A percentile compares a stretch with the other conserved stretches of the same genome.
Conservation (phyloP, 2,888 invertebrate species). For the Liodrosophila aerea region DNA sequence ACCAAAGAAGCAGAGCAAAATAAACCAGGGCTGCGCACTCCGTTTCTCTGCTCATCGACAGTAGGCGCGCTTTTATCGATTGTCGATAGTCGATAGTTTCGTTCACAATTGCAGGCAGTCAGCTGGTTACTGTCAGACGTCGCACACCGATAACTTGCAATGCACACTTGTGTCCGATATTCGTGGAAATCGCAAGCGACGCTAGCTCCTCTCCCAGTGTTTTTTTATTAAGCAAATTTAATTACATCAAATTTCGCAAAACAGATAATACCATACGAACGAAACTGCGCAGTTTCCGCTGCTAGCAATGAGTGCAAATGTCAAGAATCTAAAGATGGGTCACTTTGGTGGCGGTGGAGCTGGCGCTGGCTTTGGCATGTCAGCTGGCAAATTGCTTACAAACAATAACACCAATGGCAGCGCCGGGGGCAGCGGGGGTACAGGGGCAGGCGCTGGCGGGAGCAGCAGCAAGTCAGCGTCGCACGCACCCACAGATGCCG, state of each 20-base stretch:
- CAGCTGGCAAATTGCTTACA: slow-evolving; percentile 57
- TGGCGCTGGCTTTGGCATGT: slow-evolving; percentile 37
- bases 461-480: slow-evolving; percentile 36
- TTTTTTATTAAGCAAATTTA: slow-evolving; percentile 33
- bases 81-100: slow-evolving; percentile 32
- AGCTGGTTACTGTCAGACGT: background rate
- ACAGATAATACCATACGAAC: slow-evolving; percentile 11
- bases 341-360: slow-evolving; percentile 52
- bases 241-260: slow-evolving; percentile 35
- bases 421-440: slow-evolving; percentile 7
- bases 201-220: slow-evolving; percentile 22
- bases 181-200: slow-evolving; percentile 32
- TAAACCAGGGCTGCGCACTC: slow-evolving; percentile 32
- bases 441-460: slow-evolving; percentile 17
- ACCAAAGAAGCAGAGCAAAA: slow-evolving; percentile 55
- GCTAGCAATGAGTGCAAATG: slow-evolving; percentile 62
- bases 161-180: slow-evolving; percentile 26
- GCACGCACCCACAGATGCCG: slow-evolving; percentile 31
- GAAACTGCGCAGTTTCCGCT: slow-evolving; percentile 35
- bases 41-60: slow-evolving; percentile 15
- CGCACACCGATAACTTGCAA: background rate
- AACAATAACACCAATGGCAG: slow-evolving; percentile 35
- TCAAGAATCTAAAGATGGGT: slow-evolving; percentile 57
- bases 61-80: background rate
- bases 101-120: background rate